Conservation (phyloP, 2,113 vertebrate species). For the Muntiacus reevesi region DNA sequence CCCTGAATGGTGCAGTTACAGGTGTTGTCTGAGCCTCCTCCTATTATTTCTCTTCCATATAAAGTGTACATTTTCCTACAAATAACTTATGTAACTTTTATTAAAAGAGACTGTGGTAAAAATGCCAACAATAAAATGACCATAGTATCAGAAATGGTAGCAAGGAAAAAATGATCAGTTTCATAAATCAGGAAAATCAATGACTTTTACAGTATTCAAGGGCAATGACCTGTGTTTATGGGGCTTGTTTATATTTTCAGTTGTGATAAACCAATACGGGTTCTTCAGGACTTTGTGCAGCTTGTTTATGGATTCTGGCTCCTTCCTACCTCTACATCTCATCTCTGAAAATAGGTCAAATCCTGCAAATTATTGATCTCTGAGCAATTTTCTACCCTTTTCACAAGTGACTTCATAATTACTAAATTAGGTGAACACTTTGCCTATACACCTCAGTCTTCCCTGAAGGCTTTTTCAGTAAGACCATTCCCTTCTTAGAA, state of each 20-base stretch:
- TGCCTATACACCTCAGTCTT: neutral
- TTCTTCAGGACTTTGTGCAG: neutral
- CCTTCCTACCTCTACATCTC: neutral
- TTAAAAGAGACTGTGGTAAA: neutral
- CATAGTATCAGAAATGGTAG: neutral
- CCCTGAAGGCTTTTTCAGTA: neutral
- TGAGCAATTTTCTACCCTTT: neutral
- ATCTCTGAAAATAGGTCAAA: neutral
- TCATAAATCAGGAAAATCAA: neutral
- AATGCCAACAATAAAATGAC: neutral
- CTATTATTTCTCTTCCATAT: neutral
- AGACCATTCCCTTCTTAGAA: neutral
- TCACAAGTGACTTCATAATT: neutral
- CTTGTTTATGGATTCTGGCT: neutral
- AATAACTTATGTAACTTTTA: neutral
- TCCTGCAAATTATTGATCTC: neutral
- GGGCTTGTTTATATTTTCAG: neutral
- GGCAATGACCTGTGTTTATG: neutral
- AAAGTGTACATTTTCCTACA: neutral
- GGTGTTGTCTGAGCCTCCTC: neutral
- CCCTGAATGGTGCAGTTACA: neutral
- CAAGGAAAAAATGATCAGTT: neutral
- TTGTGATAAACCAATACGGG: neutral
- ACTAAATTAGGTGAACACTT: neutral
- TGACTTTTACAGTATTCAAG: neutral